phyloP scores from a whole-genome alignment of 2,888 invertebrate genomes.

The Alsophila aescularia region DNA sequence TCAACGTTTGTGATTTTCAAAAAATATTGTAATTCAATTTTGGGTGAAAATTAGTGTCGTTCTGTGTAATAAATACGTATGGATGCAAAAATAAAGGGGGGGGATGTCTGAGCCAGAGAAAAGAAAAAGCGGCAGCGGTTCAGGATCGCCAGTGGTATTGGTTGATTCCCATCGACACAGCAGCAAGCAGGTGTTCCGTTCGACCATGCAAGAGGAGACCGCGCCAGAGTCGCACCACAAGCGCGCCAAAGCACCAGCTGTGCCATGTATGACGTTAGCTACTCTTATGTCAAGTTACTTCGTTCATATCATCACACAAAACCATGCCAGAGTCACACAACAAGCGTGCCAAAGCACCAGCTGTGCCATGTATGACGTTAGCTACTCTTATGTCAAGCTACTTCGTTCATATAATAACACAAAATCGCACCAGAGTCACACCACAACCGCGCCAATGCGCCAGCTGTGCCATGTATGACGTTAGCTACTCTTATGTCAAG shows the following conservation, averaged over 20 bases:
- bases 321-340: no score
- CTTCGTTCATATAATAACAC: no score
- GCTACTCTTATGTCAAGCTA: no score
- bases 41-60: constrained; percentile 61
- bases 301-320: no score
- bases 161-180: constrained; percentile 55
- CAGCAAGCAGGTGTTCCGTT: constrained; percentile 55
- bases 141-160: constrained; percentile 53
- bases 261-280: constrained; percentile 68
- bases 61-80: constrained; percentile 56
- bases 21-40: constrained; percentile 60
- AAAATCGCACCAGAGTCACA: no score
- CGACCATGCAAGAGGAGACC: constrained; percentile 52
- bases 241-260: constrained; percentile 62
- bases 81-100: constrained; percentile 57
- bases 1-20: constrained; percentile 59
- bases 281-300: no score
- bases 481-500: no score
- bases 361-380: no score
- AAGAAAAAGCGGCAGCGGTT: constrained; percentile 44
- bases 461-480: no score
- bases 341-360: no score
- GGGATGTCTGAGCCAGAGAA: constrained; percentile 74
- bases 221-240: constrained; percentile 56
- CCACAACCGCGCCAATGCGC: no score